Evolutionary conservation across 1,140 invertebrate species (phyloP), one percentile per base, ranked within the genome.

Genomic region (Tetramorium alpestre): DNA sequence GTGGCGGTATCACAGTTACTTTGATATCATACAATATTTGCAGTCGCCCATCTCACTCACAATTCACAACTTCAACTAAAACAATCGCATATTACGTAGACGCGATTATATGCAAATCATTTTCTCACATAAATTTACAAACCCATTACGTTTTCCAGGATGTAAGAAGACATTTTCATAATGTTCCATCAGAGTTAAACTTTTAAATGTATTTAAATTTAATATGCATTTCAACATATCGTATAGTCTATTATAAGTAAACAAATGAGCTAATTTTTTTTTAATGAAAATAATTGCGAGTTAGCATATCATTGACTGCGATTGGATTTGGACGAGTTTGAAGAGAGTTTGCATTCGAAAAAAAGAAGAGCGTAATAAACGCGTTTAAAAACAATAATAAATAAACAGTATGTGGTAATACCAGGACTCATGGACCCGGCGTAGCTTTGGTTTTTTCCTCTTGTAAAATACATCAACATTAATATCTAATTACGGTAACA

Each of bases 401-500:
- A 92, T 89, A 85, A 87, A 89, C 75, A 77, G 84, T 92, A 87
- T 92, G 88, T 87, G 82, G 65, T 87, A 90, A 77, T 62, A 85
- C 54, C 10, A 82, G 88, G 80, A 90, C 69, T 72, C 87, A 73
- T 85, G 76, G 28, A 90, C 82, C 87, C 78, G 67, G 77, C 75
- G 88, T 84, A 65, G 81, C 86, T 90, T 92, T 91, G 89, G 87
- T 93, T 94, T 92, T 64, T 41, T 62, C 22, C 73, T 70, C 87
- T 91, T 88, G 86, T 91, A 91, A 91, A 90, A 90, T 87, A 92
- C 86, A 92, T 81, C 70, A 86, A 91, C 77, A 87, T 90, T 73
- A 90, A 91, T 85, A 77, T 87, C 87, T 92, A 88, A 90, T 92
- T 91, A 89, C 90, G 90, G 90, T 89, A 93, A 93, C 91, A 86